phyloP scores from a whole-genome alignment of 2,888 invertebrate genomes.

The Trileptium ribeirensis region DNA sequence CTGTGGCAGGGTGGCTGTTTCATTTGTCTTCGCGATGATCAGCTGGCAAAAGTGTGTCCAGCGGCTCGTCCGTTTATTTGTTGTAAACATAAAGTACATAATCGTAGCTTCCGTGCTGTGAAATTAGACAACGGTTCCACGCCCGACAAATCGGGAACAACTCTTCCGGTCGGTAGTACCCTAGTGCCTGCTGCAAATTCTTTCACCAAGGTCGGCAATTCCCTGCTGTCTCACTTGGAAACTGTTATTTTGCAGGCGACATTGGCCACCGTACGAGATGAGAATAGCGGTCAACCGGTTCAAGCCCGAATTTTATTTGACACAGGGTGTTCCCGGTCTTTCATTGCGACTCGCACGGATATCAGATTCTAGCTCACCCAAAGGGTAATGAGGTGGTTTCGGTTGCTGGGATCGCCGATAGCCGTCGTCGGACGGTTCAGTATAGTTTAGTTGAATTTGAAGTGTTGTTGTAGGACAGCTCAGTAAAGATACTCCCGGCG shows the following conservation, averaged over 20 bases:
- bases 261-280: too few species aligned
- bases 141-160: neutral
- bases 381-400: neutral
- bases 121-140: slow-evolving; percentile 2
- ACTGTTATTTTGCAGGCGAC: too few species aligned
- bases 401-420: neutral
- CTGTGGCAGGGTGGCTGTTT: neutral
- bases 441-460: neutral
- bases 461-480: neutral
- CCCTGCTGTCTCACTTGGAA: neutral
- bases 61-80: neutral
- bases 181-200: too few species aligned
- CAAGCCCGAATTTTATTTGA: neutral
- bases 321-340: neutral
- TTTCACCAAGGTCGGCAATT: too few species aligned
- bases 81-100: neutral
- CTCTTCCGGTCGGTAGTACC: neutral
- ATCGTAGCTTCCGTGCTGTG: neutral
- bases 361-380: neutral
- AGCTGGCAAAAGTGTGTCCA: neutral
- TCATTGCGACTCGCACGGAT: neutral
- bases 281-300: neutral
- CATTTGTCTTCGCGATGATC: neutral
- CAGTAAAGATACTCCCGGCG: neutral
- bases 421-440: neutral